phyloP scores from a whole-genome alignment of 2,113 vertebrate species.

The Chitala chitala region DNA sequence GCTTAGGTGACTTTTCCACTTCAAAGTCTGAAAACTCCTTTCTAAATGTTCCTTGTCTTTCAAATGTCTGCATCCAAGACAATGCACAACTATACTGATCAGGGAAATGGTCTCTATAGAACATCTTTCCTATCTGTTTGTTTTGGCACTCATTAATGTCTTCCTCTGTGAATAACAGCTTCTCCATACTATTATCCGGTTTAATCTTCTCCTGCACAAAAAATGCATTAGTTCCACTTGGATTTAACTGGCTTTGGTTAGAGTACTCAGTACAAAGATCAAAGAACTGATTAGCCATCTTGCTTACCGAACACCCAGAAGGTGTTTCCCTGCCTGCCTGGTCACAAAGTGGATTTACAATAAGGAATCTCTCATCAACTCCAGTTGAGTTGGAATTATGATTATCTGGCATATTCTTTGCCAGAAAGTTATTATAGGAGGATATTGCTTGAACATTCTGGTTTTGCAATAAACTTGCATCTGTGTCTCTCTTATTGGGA shows the following conservation, averaged over 20 bases:
- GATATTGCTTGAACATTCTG: constrained; percentile 42
- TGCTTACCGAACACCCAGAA: constrained; percentile 31
- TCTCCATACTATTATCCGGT: constrained; percentile 44
- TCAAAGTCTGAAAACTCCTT: constrained; percentile 42
- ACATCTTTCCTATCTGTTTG: constrained; percentile 35
- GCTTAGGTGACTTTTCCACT: constrained; percentile 35
- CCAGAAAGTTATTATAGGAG: constrained; percentile 22
- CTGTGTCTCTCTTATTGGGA: constrained; percentile 38
- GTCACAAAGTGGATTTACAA: constrained; percentile 35
- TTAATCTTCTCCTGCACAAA: constrained; percentile 46
- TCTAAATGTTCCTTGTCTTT: constrained; percentile 31
- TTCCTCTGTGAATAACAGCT: constrained; percentile 39
- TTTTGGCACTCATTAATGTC: constrained; percentile 38
- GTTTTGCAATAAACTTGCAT: constrained; percentile 18
- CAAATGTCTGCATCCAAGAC: constrained; percentile 35
- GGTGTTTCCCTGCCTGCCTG: constrained; percentile 24
- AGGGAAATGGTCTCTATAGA: constrained; percentile 38
- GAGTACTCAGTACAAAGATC: constrained; percentile 34
- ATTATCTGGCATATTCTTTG: constrained; percentile 36
- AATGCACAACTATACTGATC: constrained; percentile 47
- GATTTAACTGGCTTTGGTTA: constrained; percentile 28
- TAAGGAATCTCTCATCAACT: constrained; percentile 32
- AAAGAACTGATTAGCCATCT: constrained; percentile 36
- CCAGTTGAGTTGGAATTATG: constrained; percentile 25
- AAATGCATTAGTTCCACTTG: constrained; percentile 28